Evolutionary conservation across 2,888 invertebrate species (phyloP), one percentile per base, ranked within the genome.

Genomic region (Acanthosepion esculentum): DNA sequence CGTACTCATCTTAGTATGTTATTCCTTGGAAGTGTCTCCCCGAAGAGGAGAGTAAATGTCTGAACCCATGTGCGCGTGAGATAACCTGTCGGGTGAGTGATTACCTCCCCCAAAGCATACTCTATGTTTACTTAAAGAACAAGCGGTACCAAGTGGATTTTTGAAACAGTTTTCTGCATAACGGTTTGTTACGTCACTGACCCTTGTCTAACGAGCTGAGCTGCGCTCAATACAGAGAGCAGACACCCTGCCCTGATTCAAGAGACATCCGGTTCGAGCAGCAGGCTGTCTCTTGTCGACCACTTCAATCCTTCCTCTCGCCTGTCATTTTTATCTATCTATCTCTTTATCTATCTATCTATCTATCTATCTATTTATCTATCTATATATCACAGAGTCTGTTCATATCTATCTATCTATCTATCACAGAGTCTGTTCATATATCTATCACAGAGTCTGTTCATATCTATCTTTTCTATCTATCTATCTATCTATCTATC

Each of bases 101-200:
- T 78, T 78, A 33, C 78, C 78, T 41, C 41, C 78, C 18, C n/a
- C 10, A 78, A 78, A 78, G 78, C 15, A n/a, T n/a, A 18, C n/a
- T n/a, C 23, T n/a, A 10, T 78, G 78, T 78, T 78, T 78, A 78
- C 78, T 78, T 78, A 78, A 78, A 12, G 78, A 78, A 78, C 78
- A 78, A 78, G n/a, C 78, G 3, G n/a, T 78, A 78, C 78, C 78
- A 78, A 78, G n/a, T 78, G 78, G n/a, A 33, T 78, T 78, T 78
- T 33, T 78, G n/a, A 78, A 15, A 78, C 78, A n/a, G 78, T 78
- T 78, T 78, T 78, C n/a, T 15, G 78, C 78, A 78, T 78, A 78
- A 78, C 78, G 78, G 78, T 78, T 78, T 78, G 78, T n/a, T 78
- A n/a, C 78, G 78, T 78, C 78, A 78, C 78, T 78, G 78, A 78